Conservation (phyloP, 2,888 invertebrate species). For the Ornithoptera priamus region DNA sequence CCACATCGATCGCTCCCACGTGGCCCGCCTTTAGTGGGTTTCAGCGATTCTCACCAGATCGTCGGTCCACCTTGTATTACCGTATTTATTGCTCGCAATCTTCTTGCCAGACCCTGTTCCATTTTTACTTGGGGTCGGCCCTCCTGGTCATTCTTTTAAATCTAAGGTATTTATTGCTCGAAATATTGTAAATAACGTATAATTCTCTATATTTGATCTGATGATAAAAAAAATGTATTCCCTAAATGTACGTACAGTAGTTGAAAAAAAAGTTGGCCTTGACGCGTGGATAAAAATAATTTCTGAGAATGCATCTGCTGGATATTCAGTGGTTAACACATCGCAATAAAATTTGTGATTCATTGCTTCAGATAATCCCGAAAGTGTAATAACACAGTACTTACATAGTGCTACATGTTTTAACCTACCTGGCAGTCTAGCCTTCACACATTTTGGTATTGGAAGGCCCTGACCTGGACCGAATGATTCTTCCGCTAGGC, state of each 20-base stretch:
- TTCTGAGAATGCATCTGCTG: constrained; percentile 10
- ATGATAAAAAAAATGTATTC: not conserved
- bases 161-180: too few species aligned
- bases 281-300: constrained; percentile 21
- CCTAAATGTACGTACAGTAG: not conserved
- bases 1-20: too few species aligned
- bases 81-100: too few species aligned
- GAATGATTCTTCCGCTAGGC: constrained; percentile 81
- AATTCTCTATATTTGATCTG: too few species aligned
- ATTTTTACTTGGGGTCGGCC: too few species aligned
- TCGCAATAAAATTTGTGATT: not conserved
- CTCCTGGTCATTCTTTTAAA: too few species aligned
- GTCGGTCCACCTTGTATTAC: too few species aligned
- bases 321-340: not conserved
- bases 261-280: constrained; percentile 8
- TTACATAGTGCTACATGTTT: not conserved
- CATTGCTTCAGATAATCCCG: not conserved
- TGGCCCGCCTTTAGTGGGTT: too few species aligned
- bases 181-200: too few species aligned
- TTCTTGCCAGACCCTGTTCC: too few species aligned
- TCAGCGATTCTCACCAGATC: too few species aligned
- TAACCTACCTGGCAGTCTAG: constrained; percentile 80
- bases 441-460: constrained; percentile 83
- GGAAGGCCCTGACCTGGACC: constrained; percentile 68
- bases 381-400: not conserved